Percentiles rank a stretch among this genome's conserved stretches.
Conservation (phyloP, 2,888 invertebrate species). For the Trissonchulus latispiculum region DNA sequence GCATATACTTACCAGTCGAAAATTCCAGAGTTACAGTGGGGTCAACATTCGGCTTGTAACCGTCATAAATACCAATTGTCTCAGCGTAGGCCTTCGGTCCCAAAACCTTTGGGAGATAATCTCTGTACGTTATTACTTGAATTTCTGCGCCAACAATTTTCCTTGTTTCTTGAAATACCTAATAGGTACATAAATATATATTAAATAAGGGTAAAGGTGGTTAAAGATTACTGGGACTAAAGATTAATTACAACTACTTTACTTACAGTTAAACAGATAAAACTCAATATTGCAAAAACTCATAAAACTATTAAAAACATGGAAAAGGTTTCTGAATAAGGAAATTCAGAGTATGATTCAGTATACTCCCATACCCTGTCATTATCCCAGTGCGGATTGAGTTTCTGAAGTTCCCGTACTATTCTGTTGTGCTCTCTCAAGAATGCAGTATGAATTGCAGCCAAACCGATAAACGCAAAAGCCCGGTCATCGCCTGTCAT, state of each 20-base stretch:
- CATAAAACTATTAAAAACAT: too few relatives aligned
- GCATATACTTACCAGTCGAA: neutral
- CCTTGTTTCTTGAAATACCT: conserved; percentile 17
- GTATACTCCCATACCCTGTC: conserved; percentile 33
- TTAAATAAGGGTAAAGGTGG: too few relatives aligned
- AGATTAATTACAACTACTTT: too few relatives aligned
- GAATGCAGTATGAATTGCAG: conserved; percentile 24
- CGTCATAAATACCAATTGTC: neutral
- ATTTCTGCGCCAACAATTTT: conserved; percentile 19
- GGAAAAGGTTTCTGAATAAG: too few relatives aligned
- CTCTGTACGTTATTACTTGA: conserved; percentile 18
- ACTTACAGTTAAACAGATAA: too few relatives aligned
- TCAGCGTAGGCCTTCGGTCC: conserved; percentile 7
- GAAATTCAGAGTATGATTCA: too few relatives aligned
- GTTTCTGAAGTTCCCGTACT: conserved; percentile 8
- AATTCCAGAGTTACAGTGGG: conserved; percentile 8
- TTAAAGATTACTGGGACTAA: too few relatives aligned
- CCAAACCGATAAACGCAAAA: conserved; percentile 8
- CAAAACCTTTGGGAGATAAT: conserved; percentile 15
- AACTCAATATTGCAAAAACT: too few relatives aligned
- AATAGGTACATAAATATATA: too few relatives aligned
- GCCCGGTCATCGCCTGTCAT: conserved; percentile 34
- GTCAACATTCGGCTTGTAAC: conserved; percentile 8
- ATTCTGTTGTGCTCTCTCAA: conserved; percentile 26
- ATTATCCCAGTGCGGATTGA: conserved; percentile 35